Evolutionary conservation across 2,797 vertebrate genomes (phyloP).

Genomic region (Petrocephalus sullivani): DNA sequence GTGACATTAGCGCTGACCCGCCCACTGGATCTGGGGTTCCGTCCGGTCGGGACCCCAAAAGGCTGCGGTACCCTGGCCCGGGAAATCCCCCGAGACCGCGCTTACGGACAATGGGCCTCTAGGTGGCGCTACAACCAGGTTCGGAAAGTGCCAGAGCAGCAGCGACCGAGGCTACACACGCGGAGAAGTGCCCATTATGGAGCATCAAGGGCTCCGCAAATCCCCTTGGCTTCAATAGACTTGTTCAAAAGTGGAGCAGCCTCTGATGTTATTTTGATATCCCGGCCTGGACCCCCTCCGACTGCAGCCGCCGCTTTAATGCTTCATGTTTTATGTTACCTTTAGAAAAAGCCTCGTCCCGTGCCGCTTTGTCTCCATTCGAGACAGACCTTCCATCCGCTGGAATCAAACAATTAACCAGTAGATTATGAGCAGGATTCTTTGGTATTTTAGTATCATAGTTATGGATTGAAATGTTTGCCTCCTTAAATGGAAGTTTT

Average conservation of each 20-base stretch:
- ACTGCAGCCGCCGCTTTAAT: neutral
- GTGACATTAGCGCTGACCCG: neutral
- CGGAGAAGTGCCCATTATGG: neutral
- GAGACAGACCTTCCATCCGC: neutral
- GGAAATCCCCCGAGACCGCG: neutral
- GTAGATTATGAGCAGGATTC: constrained; percentile 22
- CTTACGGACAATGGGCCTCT: neutral
- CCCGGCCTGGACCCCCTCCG: neutral
- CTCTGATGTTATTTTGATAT: constrained; percentile 19
- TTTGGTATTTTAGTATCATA: constrained; percentile 26
- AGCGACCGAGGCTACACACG: neutral
- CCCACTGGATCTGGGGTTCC: neutral
- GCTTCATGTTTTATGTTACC: constrained; percentile 1
- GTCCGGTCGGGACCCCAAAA: too few relatives aligned
- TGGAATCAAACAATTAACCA: constrained; percentile 29
- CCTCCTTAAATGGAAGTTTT: constrained; percentile 32
- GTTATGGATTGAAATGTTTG: constrained; percentile 36
- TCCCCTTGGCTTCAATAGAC: neutral
- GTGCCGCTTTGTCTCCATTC: constrained; percentile 1
- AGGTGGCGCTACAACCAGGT: neutral
- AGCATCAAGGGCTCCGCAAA: neutral
- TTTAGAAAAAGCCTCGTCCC: neutral
- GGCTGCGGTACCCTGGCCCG: neutral
- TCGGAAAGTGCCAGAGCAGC: neutral
- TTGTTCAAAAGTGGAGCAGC: neutral